Evolutionary conservation across 2,797 vertebrate species (phyloP), one percentile per base, ranked within the genome.

Genomic region (Mionectes olivaceus): DNA sequence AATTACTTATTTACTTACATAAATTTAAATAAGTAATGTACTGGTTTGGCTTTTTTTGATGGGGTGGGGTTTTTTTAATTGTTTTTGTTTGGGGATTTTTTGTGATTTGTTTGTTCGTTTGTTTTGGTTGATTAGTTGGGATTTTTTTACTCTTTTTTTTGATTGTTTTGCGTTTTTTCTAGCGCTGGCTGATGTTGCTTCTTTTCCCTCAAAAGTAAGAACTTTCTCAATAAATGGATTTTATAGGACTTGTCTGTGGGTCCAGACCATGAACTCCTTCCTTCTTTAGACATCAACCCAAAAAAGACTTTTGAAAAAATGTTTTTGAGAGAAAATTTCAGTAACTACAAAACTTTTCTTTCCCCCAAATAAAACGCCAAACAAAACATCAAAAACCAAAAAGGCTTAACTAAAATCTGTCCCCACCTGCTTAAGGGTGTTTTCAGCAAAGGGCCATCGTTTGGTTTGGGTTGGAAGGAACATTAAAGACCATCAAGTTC

Each of bases 151-250:
- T 22, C 23, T 25, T 57, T 24, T 57, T 10, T 57, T 35, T 14
- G 6, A 7, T 53, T 83, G 2, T 18, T 41, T 53, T 37, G 35
- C 9, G 37, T 39, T 39, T 52, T 46, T 32, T 30, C 3, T 5
- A 6, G 19, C 7, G 11, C 6, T 37, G 5, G 0, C 5, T 14
- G 18, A 27, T 13, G 22, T 12, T 70, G 8, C 8, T 6, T 12
- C 44, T n/a, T 33, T 12, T 17, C 13, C 25, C 0, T 2, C 17
- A 79, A 16, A 2, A 18, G 3, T 28, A 83, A 53, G 19, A 93
- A 52, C 9, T 7, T 11, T 71, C 9, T 33, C 13, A 52, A 25
- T 49, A 44, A 67, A 74, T 30, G 2, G 5, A 24, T 73, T 64
- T 55, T 67, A 69, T 25, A 69, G 4, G 12, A 67, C 33, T 39